Percentiles rank a stretch among this genome's conserved stretches.
Evolutionary conservation across 1,140 invertebrate genomes (phyloP).

Genomic region (Nautilus pompilius): DNA sequence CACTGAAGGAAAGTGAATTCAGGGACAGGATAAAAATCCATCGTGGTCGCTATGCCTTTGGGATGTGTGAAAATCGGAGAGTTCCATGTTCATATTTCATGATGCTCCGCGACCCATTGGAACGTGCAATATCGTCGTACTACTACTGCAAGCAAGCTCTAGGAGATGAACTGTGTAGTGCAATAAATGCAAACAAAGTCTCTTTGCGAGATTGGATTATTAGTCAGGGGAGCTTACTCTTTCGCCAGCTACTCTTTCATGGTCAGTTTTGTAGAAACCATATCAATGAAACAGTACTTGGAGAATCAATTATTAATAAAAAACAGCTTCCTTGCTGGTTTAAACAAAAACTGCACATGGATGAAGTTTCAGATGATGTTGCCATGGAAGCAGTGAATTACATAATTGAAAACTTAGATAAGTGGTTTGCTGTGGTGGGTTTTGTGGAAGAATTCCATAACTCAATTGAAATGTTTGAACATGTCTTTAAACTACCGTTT

Average conservation of each 20-base stretch:
- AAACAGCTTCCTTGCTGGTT: slow-evolving; percentile 18
- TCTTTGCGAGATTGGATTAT: slow-evolving; percentile 23
- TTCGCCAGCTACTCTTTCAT: slow-evolving; percentile 20
- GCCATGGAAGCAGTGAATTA: slow-evolving; percentile 13
- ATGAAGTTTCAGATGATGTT: slow-evolving; percentile 10
- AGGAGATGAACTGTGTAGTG: slow-evolving; percentile 12
- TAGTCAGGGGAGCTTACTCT: slow-evolving; percentile 15
- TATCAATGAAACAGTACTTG: background rate
- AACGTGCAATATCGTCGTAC: slow-evolving; percentile 15
- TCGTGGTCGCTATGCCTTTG: slow-evolving; percentile 18
- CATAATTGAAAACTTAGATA: slow-evolving; percentile 19
- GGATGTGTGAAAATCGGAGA: slow-evolving; percentile 17
- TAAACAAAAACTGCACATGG: slow-evolving; percentile 14
- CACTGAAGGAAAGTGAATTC: slow-evolving; percentile 4
- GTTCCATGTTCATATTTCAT: slow-evolving; percentile 22
- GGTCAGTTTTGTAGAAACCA: background rate
- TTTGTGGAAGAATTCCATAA: slow-evolving; percentile 10
- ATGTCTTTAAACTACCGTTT: slow-evolving; percentile 18
- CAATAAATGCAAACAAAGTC: slow-evolving; percentile 12
- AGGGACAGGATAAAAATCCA: slow-evolving; percentile 17
- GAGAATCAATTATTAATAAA: background rate
- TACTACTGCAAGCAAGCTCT: slow-evolving; percentile 11
- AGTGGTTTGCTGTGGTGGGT: slow-evolving; percentile 22
- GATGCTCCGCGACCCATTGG: slow-evolving; percentile 19
- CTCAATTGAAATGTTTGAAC: slow-evolving; percentile 16